These are phyloP conservation scores for Syncerus caffer DNA, from an alignment of 2,797 vertebrate species.

Conservation along the genomic window DNA sequence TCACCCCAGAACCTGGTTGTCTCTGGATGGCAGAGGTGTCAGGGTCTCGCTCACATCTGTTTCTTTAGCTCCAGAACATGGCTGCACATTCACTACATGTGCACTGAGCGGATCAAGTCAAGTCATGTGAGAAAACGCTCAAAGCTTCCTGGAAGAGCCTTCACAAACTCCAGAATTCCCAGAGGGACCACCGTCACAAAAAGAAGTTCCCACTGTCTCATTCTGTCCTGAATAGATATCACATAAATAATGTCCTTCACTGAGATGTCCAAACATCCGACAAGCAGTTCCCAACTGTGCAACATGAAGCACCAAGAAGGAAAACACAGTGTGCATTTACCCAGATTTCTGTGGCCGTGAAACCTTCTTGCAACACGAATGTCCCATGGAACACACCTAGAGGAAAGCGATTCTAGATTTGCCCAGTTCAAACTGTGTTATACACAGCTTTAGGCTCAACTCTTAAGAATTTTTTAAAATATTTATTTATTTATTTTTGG, in stretches of 20 bases:
- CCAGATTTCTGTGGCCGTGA: not conserved
- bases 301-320: not conserved
- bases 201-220: not conserved
- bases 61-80: not conserved
- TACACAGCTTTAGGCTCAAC: not conserved
- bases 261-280: not conserved
- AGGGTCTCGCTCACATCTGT: not conserved
- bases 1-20: not conserved
- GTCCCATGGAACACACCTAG: not conserved
- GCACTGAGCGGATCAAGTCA: fast-evolving
- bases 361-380: not conserved
- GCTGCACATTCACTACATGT: not conserved
- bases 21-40: not conserved
- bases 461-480: not conserved
- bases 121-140: not conserved
- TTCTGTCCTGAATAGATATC: not conserved
- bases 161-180: not conserved
- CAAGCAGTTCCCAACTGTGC: not conserved
- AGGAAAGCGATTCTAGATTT: not conserved
- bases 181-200: not conserved
- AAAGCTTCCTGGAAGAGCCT: not conserved
- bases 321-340: not conserved
- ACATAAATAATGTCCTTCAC: not conserved
- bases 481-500: not conserved
- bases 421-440: not conserved